A percentile compares a stretch with the other conserved stretches of the same genome.
Conservation (phyloP, 2,797 vertebrate genomes). For the Ctenopoma multispine region DNA sequence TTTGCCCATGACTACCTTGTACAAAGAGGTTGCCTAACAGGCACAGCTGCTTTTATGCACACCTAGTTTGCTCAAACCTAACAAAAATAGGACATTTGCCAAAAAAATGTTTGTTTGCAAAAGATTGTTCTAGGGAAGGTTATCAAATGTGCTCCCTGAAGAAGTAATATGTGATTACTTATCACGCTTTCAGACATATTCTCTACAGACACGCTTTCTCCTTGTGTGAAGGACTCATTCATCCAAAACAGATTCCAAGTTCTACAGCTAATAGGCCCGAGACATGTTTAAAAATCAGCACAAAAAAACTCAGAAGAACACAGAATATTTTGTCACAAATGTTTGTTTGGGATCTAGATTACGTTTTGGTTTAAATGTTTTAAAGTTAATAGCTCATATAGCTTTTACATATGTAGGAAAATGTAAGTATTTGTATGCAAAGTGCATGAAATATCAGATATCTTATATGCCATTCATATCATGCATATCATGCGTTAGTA, state of each 20-base stretch:
- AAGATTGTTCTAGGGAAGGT: constrained; percentile 60
- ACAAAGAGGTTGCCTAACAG: constrained; percentile 29
- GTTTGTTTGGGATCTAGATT: background rate
- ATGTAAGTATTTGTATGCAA: background rate
- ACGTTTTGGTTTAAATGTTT: background rate
- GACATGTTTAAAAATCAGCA: background rate
- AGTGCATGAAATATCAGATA: constrained; percentile 11
- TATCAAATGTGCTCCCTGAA: constrained; percentile 44
- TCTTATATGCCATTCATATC: constrained; percentile 27
- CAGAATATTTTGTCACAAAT: constrained; percentile 2
- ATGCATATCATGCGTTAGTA: background rate
- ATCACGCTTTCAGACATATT: constrained; percentile 43
- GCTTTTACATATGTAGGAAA: background rate
- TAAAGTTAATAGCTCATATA: background rate
- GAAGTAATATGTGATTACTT: constrained; percentile 55
- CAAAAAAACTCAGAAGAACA: constrained; percentile 9
- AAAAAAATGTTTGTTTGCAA: constrained; percentile 56
- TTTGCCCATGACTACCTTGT: constrained; percentile 69
- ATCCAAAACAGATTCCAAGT: constrained; percentile 12
- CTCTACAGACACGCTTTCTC: constrained; percentile 40
- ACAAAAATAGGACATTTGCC: constrained; percentile 27
- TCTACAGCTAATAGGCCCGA: background rate
- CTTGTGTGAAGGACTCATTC: constrained; percentile 63
- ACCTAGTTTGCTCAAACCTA: constrained; percentile 11
- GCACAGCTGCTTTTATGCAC: constrained; percentile 61